A percentile compares a stretch with the other conserved stretches of the same genome.
Conservation (phyloP, 2,113 vertebrate genomes). For the Hippolais icterina region DNA sequence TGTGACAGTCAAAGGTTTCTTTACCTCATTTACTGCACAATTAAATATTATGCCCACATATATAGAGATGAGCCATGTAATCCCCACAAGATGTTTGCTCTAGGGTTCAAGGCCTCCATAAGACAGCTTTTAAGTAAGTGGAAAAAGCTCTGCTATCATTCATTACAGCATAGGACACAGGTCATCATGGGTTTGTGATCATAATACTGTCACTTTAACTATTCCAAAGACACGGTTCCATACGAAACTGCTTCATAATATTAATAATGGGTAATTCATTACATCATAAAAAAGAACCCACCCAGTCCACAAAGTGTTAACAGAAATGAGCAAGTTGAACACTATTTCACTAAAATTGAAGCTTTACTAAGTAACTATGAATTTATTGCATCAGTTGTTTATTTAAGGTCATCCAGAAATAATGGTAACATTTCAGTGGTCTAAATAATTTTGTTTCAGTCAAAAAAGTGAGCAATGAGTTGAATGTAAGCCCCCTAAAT, state of each 20-base stretch:
- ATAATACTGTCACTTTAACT: background rate
- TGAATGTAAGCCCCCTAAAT: background rate
- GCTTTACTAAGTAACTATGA: background rate
- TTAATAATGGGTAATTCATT: background rate
- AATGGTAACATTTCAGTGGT: background rate
- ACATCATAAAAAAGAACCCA: background rate
- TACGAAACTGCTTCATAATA: background rate
- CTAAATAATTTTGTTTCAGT: background rate
- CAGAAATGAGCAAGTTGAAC: background rate
- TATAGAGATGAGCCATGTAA: background rate
- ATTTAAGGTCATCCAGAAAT: background rate
- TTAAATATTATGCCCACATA: background rate
- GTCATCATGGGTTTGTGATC: background rate
- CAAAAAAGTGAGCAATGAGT: background rate
- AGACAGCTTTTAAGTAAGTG: background rate
- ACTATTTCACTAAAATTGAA: background rate
- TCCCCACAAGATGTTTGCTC: background rate
- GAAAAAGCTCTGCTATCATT: background rate
- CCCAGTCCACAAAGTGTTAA: background rate
- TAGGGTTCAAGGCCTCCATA: background rate
- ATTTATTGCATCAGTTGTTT: background rate
- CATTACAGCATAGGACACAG: background rate
- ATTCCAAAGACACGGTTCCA: background rate
- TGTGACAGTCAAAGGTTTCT: background rate
- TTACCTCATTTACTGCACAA: background rate